A percentile compares a stretch with the other conserved stretches of the same genome.
Conservation (phyloP, 30 jellyfish, hydroid and myxozoan species). For the Hydra vulgaris region DNA sequence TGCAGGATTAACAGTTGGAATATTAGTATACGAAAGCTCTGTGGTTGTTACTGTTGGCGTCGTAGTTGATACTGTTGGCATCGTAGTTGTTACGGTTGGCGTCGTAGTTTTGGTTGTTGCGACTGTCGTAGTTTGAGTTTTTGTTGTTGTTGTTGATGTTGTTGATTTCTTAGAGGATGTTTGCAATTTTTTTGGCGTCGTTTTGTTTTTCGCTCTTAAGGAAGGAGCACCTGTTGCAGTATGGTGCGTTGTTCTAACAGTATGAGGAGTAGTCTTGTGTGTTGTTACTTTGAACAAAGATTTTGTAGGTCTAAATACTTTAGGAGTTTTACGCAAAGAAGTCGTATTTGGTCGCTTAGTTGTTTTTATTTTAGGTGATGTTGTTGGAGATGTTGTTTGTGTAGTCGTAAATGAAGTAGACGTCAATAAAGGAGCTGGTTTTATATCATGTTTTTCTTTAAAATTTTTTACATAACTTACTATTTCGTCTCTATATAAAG, state of each 20-base stretch:
- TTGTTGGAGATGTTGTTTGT: slow-evolving; percentile 56
- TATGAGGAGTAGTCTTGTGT: slow-evolving; percentile 11
- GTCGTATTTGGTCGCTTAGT: slow-evolving; percentile 1
- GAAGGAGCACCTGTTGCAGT: not conserved
- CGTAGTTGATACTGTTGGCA: not conserved
- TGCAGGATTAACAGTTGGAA: slow-evolving; percentile 21
- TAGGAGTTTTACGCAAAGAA: not conserved
- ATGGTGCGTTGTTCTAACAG: slow-evolving; percentile 12
- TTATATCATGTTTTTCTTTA: slow-evolving; percentile 35
- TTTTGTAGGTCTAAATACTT: not conserved
- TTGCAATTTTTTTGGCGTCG: slow-evolving; percentile 34
- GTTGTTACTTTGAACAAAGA: not conserved
- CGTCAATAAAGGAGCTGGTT: slow-evolving; percentile 41
- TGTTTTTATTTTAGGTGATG: slow-evolving; percentile 14
- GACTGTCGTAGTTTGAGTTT: no score
- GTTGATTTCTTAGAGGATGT: slow-evolving; percentile 43
- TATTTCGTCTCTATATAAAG: slow-evolving; percentile 56
- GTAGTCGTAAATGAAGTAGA: slow-evolving; percentile 38
- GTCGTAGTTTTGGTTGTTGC: slow-evolving; percentile 62
- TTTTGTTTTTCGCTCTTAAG: not conserved
- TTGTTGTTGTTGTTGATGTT: slow-evolving; percentile 47
- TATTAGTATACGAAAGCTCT: not conserved
- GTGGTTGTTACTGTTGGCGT: slow-evolving; percentile 13
- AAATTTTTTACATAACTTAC: slow-evolving; percentile 52
- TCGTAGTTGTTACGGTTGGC: not conserved